Base-by-base conservation (phyloP, 2,888 invertebrate genomes). In the Schrankia costaestrigalis region DNA sequence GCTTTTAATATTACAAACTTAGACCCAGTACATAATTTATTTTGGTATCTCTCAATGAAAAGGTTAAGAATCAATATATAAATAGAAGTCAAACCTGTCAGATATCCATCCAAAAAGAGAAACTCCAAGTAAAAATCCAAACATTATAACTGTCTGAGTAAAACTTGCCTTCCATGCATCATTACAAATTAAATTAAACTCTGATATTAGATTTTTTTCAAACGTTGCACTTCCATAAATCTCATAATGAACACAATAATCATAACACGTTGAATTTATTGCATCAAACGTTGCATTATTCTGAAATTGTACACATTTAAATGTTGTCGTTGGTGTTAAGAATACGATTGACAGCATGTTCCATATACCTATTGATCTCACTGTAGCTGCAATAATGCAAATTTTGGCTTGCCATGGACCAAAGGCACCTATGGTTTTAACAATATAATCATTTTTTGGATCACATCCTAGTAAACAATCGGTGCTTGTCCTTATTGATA, bases 21-120 rank as follows among this genome's bases (percentile, higher is more conserved):
- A n/a, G n/a, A n/a, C n/a, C n/a, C n/a, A n/a, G n/a, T n/a, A n/a
- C n/a, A n/a, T n/a, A n/a, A n/a, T n/a, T n/a, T n/a, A n/a, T n/a
- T n/a, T n/a, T n/a, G n/a, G n/a, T n/a, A n/a, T n/a, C n/a, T n/a
- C n/a, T n/a, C n/a, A n/a, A n/a, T n/a, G n/a, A n/a, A n/a, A n/a
- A n/a, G 12, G 4, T 1, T 6, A 25, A 25, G 5, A 10, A 18
- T 3, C n/a, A 18, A 2, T 8, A 19, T n/a, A 30, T 3, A 14
- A 23, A 21, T 3, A 7, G n/a, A 15, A 9, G 7, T 9, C 10
- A 0, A 44, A 76, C 78, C 71, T 68, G 36, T 78, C 79, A 6
- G 79, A 76, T 11, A 75, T 45, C 79, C 79, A 78, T 22, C 79
- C 78, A 46, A 74, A 78, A 3, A 70, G n/a, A 5, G 56, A 62